These are phyloP conservation scores for Agrilus biguttatus DNA, from an alignment of 2,888 invertebrate species.

Conservation along the genomic window DNA sequence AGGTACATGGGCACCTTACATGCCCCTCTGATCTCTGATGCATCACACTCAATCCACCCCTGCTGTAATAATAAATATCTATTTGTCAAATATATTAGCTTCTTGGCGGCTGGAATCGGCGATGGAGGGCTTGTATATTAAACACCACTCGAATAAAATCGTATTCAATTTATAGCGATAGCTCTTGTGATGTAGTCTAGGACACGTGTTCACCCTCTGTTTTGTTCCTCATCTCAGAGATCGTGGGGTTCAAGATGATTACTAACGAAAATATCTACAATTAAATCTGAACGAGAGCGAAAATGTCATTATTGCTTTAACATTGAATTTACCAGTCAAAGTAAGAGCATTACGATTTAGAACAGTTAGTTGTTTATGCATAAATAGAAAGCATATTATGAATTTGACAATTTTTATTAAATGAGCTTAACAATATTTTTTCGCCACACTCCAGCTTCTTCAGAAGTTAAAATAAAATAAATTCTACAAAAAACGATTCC, in stretches of 20 bases:
- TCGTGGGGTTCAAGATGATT: background rate
- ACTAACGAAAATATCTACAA: background rate
- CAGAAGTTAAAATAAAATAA: too few species aligned
- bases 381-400: too few species aligned
- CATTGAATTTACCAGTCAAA: too few species aligned
- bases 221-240: background rate
- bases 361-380: too few species aligned
- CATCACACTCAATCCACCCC: constrained; percentile 6
- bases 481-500: too few species aligned
- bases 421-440: too few species aligned
- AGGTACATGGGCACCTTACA: constrained; percentile 5
- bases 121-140: constrained; percentile 26
- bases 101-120: constrained; percentile 20
- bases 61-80: constrained; percentile 26
- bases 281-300: background rate
- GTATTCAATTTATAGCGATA: constrained; percentile 29
- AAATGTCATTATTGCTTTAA: too few species aligned
- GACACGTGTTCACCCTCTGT: constrained; percentile 8
- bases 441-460: too few species aligned
- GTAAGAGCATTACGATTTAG: too few species aligned
- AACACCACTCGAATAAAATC: constrained; percentile 27
- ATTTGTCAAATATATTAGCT: constrained; percentile 29
- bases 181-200: constrained; percentile 17
- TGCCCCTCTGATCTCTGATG: background rate
- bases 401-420: too few species aligned